phyloP scores from a whole-genome alignment of 2,113 vertebrate genomes.

The Zapornia atra region DNA sequence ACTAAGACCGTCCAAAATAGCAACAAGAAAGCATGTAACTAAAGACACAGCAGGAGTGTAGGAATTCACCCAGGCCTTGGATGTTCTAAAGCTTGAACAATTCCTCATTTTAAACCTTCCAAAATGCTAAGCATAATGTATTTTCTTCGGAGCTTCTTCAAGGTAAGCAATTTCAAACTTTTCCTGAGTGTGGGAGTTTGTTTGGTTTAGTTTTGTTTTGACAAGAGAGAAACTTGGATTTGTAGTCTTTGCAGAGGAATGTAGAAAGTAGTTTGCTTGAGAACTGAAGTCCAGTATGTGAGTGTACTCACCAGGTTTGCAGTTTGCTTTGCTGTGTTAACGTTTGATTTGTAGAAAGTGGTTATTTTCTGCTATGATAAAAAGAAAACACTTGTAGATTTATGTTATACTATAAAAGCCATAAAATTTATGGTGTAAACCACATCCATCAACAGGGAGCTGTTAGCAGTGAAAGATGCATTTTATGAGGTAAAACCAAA shows the following conservation, averaged over 20 bases:
- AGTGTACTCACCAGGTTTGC: background rate
- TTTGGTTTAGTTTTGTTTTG: constrained; percentile 40
- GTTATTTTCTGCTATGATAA: background rate
- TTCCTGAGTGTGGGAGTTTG: constrained; percentile 37
- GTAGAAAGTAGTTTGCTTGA: constrained; percentile 16
- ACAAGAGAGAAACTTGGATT: background rate
- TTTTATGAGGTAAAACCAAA: background rate
- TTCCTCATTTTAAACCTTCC: constrained; percentile 53
- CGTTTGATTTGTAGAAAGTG: background rate
- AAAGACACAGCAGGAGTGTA: constrained; percentile 74
- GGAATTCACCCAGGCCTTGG: constrained; percentile 70
- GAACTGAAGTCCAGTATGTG: background rate
- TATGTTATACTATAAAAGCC: background rate
- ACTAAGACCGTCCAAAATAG: constrained; percentile 84
- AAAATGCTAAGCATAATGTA: constrained; percentile 85
- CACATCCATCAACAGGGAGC: background rate
- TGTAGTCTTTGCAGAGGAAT: constrained; percentile 5
- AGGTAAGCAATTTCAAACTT: constrained; percentile 80
- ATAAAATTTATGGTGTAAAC: background rate
- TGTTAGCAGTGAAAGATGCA: background rate
- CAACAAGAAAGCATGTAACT: constrained; percentile 79
- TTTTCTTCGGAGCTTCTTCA: constrained; percentile 86
- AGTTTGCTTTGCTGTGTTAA: background rate
- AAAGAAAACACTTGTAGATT: background rate
- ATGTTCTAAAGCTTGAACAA: constrained; percentile 35